Base-by-base conservation (phyloP, 2,113 vertebrate species). In the Desmodus rotundus region DNA sequence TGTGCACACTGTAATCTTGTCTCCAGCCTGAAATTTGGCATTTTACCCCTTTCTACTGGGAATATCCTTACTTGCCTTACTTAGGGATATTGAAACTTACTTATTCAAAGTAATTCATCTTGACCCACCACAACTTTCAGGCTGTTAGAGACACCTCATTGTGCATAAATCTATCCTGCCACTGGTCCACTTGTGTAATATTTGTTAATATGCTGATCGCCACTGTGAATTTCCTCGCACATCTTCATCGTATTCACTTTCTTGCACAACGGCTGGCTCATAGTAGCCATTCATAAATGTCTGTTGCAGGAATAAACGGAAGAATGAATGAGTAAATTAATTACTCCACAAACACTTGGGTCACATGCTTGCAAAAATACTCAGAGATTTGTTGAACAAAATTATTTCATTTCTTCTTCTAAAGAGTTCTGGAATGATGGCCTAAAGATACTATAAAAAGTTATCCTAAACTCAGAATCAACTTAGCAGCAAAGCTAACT, bases 121-220 rank as follows among this genome's bases (percentile, higher is more conserved):
- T 54, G 65, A 80, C 20, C 5, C 14, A 50, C 13, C 43, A 56
- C 50, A 94, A 2, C 26, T 80, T 83, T 73, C 70, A 84, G 45
- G 77, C 61, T 92, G 9, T 89, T 72, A 74, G 89, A 89, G 38
- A 87, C 17, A 19, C 31, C 28, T 87, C 31, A 38, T 76, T 77
- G 28, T 24, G 80, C 50, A 54, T 31, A 84, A 83, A 87, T 61
- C 47, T 73, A 13, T 88, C 41, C 45, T 3, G 33, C 26, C 58
- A 93, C 65, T 58, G 87, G 58, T 43, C 26, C 52, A 76, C 36
- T 73, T 93, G n/a, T 81, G 52, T 61, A 52, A 38, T 82, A 89
- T 86, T 91, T 94, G 36, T 77, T 92, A 76, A 83, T 94, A 87
- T 95, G 94, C 65, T 72, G 28, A 72, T 72, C 36, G 84, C 26